A percentile compares a stretch with the other conserved stretches of the same genome.
phyloP scores from a whole-genome alignment of 2,113 vertebrate species.

The Narcine bancroftii region DNA sequence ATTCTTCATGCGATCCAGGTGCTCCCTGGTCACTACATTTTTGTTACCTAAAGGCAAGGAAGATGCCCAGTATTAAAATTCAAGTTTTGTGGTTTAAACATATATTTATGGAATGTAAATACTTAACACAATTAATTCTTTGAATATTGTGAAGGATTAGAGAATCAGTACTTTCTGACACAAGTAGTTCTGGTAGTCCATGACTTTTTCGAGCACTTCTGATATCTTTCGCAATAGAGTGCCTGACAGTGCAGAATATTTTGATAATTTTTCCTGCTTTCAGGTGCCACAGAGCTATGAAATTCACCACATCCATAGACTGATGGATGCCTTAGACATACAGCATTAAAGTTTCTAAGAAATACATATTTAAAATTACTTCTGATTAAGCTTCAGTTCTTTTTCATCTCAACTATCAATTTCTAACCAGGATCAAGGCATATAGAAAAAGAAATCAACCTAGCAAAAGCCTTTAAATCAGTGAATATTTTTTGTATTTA shows the following conservation, averaged over 20 bases:
- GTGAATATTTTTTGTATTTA: neutral
- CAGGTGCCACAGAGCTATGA: neutral
- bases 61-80: neutral
- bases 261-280: neutral
- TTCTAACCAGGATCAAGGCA: neutral
- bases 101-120: neutral
- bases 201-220: neutral
- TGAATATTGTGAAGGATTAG: neutral
- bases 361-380: neutral
- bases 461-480: neutral
- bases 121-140: neutral
- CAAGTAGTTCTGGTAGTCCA: neutral
- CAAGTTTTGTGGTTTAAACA: neutral
- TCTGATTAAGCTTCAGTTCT: neutral
- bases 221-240: neutral
- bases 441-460: neutral
- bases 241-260: neutral
- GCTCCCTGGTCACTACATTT: constrained; percentile 91
- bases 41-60: constrained; percentile 72
- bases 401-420: neutral
- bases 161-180: neutral
- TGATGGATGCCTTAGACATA: neutral
- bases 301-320: neutral
- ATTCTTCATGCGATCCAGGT: constrained; percentile 95
- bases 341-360: neutral